Conservation (phyloP, 1,140 invertebrate species). For the Arctopsyche grandis region DNA sequence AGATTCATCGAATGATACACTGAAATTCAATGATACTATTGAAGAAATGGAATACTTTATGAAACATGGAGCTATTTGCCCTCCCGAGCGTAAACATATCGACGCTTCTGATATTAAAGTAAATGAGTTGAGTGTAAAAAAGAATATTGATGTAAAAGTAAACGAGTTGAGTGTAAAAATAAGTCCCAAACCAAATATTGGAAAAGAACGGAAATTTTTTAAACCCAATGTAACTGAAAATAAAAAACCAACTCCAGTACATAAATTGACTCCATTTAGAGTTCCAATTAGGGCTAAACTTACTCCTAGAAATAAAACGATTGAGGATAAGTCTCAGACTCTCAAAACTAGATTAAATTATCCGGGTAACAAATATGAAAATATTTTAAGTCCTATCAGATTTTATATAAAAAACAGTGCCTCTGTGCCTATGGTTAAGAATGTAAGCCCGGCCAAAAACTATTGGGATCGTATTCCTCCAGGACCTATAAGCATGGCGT, state of each 20-base stretch:
- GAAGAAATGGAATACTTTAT: slow-evolving; percentile 62
- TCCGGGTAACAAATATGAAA: slow-evolving; percentile 39
- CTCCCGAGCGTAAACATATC: neutral
- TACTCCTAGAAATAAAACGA: neutral
- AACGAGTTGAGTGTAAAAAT: neutral
- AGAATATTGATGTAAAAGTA: neutral
- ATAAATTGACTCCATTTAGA: slow-evolving; percentile 30
- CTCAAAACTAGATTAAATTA: neutral
- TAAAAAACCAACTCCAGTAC: neutral
- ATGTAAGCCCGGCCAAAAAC: slow-evolving; percentile 48
- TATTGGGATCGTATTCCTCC: slow-evolving; percentile 42
- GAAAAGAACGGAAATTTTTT: neutral
- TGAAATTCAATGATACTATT: slow-evolving; percentile 62
- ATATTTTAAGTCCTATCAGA: slow-evolving; percentile 61
- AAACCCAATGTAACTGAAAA: neutral
- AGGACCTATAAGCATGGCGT: neutral
- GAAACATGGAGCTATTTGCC: slow-evolving; percentile 57
- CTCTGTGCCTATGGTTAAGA: slow-evolving; percentile 48
- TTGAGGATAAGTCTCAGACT: neutral
- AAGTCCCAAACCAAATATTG: neutral
- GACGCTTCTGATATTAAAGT: neutral
- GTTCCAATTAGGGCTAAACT: neutral
- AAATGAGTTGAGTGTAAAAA: neutral
- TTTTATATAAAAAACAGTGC: slow-evolving; percentile 61
- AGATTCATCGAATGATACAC: slow-evolving; percentile 5